Base-by-base conservation (phyloP, 2,797 vertebrate genomes). In the Sus cebifrons region DNA sequence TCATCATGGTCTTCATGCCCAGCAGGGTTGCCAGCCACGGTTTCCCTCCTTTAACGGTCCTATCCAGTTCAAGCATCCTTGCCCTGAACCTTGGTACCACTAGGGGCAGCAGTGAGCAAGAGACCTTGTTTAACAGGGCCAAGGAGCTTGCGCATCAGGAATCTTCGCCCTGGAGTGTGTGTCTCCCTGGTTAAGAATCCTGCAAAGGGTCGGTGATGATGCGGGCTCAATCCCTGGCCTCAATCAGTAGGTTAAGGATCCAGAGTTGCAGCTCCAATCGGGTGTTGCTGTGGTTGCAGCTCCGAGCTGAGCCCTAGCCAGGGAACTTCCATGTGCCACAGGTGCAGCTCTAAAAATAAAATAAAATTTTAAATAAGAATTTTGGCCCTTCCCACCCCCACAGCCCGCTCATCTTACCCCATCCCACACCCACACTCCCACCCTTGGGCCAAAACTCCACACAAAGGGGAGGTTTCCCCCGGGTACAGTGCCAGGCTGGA, bases 51-150 rank as follows among this genome's bases (percentile, higher is more conserved):
- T 27, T 70, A 13, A 25, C 15, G 54, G 56, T 85, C 20, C 58
- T 29, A 18, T 25, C 21, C 32, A 4, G 73, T 17, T 87, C 49
- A 54, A 56, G 54, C 25, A 21, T 15, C 20, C 29, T 8, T 40
- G n/a, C n/a, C n/a, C 14, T 15, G 6, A 65, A 79, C 54, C 9
- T 75, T 49, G 49, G 25, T 20, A 60, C 64, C 68, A 70, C 49
- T 13, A 32, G n/a, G 3, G 44, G 56, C 6, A 87, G 60, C 62
- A 70, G 56, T 65, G 56, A 92, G 67, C 64, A 95, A 58, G 20
- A 62, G 16, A 12, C 15, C 0, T 6, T 10, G 27, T 6, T 36
- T 18, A 3, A 14, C 12, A 6, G 56, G 44, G 8, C 52, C 21
- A 1, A 27, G 49, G 15, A 14, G 58, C 60, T 84, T 67, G 21